Evolutionary conservation across 2,113 vertebrate genomes (phyloP), one percentile per base, ranked within the genome.

Genomic region (Thalassoma bifasciatum): DNA sequence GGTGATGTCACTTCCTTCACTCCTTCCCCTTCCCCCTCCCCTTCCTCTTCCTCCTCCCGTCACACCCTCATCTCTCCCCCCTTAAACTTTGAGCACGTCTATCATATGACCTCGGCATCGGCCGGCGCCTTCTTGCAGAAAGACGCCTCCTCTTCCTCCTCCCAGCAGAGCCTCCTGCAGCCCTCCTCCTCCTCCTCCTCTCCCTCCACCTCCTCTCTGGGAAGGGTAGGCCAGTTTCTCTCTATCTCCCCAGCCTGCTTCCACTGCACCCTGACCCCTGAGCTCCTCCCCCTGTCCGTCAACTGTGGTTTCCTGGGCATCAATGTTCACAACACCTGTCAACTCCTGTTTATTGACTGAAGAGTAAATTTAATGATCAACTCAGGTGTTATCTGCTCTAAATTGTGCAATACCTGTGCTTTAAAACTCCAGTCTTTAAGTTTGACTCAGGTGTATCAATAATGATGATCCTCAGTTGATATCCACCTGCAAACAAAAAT

Each of bases 11-110:
- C 68, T 70, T 94, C 94, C 93, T 91, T 93, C 91, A 92, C 91
- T 86, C 93, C 91, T 75, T 95, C 93, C 90, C 92, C 75, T 2
- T 86, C 94, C 91, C 89, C 93, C 70, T 58, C 85, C 91, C 71
- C 93, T 87, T 94, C 91, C 88, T 93, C 92, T 81, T 95, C 93
- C 85, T 94, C 92, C 90, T 95, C 91, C 92, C 79, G 60, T 72
- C 95, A 94, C 89, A 92, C 93, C 93, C 94, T 94, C 93, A 89
- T 96, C 88, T 93, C 95, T 86, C 92, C 94, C 89, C 95, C 94
- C 88, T 93, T 93, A 94, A 94, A 94, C 93, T 96, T 95, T 94
- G 95, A 96, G 92, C 95, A 95, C 91, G 65, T 95, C 86, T 95
- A 89, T 95, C 95, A 95, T 91, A 96, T 95, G 93, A 96, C 91